A percentile compares a stretch with the other conserved stretches of the same genome.
These are phyloP conservation scores for Dolichoris vasculosae DNA, from an alignment of 1,140 invertebrate species.

Conservation along the genomic window DNA sequence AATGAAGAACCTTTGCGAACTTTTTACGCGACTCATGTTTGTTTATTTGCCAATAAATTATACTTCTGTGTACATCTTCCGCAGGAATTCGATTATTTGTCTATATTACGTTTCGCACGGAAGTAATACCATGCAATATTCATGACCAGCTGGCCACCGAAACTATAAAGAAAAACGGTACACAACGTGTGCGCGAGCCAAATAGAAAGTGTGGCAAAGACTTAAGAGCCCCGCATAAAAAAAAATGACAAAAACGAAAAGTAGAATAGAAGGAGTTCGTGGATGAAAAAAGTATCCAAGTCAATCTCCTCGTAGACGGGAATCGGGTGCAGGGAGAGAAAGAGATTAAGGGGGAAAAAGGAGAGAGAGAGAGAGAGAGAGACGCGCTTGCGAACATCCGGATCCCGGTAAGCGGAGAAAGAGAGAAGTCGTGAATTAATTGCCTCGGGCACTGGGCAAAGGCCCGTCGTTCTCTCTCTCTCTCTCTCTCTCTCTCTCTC, in stretches of 20 bases:
- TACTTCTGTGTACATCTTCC: not conserved
- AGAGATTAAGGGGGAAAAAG: not conserved
- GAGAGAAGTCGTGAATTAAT: slow-evolving; percentile 43
- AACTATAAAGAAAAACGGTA: not conserved
- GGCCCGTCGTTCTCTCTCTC: slow-evolving; percentile 10
- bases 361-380: not conserved
- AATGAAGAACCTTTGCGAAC: not conserved
- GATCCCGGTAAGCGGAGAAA: not conserved
- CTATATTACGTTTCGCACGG: not conserved
- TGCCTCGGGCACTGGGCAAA: slow-evolving; percentile 25
- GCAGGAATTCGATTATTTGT: not conserved
- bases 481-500: no score
- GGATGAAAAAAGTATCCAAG: not conserved
- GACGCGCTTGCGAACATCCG: not conserved
- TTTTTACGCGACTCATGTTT: not conserved
- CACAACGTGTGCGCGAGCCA: not conserved
- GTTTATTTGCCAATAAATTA: not conserved
- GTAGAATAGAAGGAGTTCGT: not conserved
- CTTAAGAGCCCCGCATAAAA: not conserved
- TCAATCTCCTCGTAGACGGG: slow-evolving; percentile 16
- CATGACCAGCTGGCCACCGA: not conserved
- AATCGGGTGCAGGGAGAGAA: not conserved
- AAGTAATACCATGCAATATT: not conserved
- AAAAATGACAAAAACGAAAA: slow-evolving; percentile 11
- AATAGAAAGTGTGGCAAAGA: not conserved